Conservation (phyloP, 1,140 invertebrate genomes). For the Lepidurus arcticus region DNA sequence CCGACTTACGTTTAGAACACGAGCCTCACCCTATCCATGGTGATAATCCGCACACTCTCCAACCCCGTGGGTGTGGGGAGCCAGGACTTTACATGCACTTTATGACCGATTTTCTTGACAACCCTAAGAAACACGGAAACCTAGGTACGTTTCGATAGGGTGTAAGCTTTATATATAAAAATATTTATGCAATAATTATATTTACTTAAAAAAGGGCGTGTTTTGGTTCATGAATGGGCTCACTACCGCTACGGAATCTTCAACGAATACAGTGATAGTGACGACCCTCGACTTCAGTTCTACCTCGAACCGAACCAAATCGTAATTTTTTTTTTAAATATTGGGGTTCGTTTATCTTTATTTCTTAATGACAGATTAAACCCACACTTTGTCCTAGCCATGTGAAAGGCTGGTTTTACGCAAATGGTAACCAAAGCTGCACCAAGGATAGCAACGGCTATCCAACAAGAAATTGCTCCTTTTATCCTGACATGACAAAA, state of each 20-base stretch:
- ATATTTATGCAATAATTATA: neutral
- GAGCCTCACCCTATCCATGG: slow-evolving; percentile 33
- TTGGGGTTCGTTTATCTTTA: neutral
- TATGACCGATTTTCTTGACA: slow-evolving; percentile 37
- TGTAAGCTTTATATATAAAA: neutral
- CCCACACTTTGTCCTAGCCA: slow-evolving; percentile 2
- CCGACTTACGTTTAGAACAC: neutral
- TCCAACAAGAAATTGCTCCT: neutral
- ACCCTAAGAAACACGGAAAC: neutral
- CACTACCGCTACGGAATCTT: slow-evolving; percentile 50
- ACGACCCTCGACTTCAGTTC: slow-evolving; percentile 40
- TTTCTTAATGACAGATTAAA: neutral
- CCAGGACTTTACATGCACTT: slow-evolving; percentile 42
- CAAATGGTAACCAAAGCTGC: neutral
- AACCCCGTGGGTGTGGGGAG: slow-evolving; percentile 42
- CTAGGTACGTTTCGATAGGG: neutral
- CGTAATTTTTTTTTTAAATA: neutral
- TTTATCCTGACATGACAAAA: neutral
- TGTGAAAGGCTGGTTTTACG: neutral
- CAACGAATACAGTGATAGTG: slow-evolving; percentile 45
- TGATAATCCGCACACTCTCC: slow-evolving; percentile 42
- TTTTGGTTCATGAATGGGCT: slow-evolving; percentile 49
- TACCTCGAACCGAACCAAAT: slow-evolving; percentile 38
- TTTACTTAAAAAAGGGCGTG: slow-evolving; percentile 40
- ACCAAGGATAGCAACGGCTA: neutral